Evolutionary conservation across 2,797 vertebrate species (phyloP), one percentile per base, ranked within the genome.

Genomic region (Parambassis ranga): DNA sequence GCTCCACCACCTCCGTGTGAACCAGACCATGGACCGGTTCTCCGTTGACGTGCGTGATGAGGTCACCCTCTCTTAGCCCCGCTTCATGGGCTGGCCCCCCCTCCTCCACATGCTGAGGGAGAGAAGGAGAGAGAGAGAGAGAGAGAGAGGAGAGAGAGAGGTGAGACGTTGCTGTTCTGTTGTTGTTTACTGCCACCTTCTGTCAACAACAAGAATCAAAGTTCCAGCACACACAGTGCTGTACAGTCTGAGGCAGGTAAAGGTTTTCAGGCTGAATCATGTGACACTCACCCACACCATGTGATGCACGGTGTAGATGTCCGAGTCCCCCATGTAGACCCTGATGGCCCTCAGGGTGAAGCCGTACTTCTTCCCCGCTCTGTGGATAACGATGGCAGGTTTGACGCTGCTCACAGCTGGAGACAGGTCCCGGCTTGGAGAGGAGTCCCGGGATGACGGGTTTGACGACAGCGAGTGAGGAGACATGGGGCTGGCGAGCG

Each of bases 21-120:
- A 99, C 96, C 77, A 99, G 91, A 4, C 97, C 97, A 0, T 98
- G 94, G 20, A 99, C 97, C 0, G 94, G 82, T 58, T 99, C 97
- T 8, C 97, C 97, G 1, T 98, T 99, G 52, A 99, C 96, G 0
- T 98, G 96, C 2, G 97, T 99, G 89, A 99, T 98, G 77, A 99
- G 93, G 77, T 99, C 97, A 1, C 97, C 95, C 85, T 95, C 94
- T 77, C 92, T 93, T 63, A 99, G 92, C 10, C 97, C 97, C 0
- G 96, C 95, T 14, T 96, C 94, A 0, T 95, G 94, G 0, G 97
- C 96, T 0, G 96, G 97, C 3, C 96, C 96, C 0, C 94, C 93
- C 0, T 93, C 94, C 76, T 98, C 96, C 70, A 98, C 94, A 0
- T 98, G 94, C 97, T 99, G 90, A 38, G n/a, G 30, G 23, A 1